phyloP scores from a whole-genome alignment of 2,113 vertebrate genomes.

The human region GRCh38 chr17:6257501-6258000 shows the following conservation, averaged over 20 bases:
- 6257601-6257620: constrained; percentile 59
- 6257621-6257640: background rate
- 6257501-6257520: constrained; percentile 73
- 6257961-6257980: background rate
- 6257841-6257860: background rate
- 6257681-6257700: background rate
- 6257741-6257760: background rate
- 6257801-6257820: no score
- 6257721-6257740: constrained; percentile 8
- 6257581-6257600: constrained; percentile 62
- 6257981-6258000: background rate
- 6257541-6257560: constrained; percentile 70
- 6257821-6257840: background rate
- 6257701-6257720: constrained; percentile 49
- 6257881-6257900: background rate
- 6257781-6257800: background rate
- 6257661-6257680: constrained; percentile 54
- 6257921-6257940: background rate
- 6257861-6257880: background rate
- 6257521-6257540: constrained; percentile 66
- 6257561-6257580: constrained; percentile 72
- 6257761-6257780: background rate
- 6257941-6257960: background rate
- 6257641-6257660: constrained; percentile 40
- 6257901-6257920: background rate